Conservation (phyloP, 2,113 vertebrate species). For the Bubo bubo region DNA sequence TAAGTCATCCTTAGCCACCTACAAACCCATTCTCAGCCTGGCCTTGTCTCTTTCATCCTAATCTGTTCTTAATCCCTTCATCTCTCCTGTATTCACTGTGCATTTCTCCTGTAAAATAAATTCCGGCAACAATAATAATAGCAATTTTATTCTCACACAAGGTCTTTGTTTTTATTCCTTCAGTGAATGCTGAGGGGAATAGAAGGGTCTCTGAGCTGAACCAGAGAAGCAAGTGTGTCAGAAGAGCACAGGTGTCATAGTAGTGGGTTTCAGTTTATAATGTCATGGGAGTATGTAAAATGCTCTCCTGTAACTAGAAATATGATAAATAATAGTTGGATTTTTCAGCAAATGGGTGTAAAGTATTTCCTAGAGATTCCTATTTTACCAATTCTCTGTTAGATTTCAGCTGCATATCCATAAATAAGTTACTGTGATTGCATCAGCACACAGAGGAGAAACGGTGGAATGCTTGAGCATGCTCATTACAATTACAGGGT, state of each 20-base stretch:
- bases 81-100: neutral
- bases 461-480: neutral
- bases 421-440: neutral
- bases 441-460: neutral
- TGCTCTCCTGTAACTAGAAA: neutral
- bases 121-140: neutral
- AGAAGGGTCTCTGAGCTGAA: neutral
- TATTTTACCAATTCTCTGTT: neutral
- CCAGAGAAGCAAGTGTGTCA: neutral
- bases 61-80: neutral
- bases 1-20: neutral
- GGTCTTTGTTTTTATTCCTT: neutral
- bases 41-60: neutral
- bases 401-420: neutral
- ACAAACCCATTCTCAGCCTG: neutral
- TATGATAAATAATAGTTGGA: neutral
- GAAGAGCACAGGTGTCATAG: neutral
- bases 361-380: neutral
- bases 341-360: neutral
- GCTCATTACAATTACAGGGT: fast-evolving
- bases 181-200: neutral
- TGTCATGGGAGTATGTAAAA: neutral
- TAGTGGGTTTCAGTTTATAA: neutral
- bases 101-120: neutral
- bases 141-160: neutral